Conservation (phyloP, 1,140 invertebrate genomes). For the Platyscapa corneri region DNA sequence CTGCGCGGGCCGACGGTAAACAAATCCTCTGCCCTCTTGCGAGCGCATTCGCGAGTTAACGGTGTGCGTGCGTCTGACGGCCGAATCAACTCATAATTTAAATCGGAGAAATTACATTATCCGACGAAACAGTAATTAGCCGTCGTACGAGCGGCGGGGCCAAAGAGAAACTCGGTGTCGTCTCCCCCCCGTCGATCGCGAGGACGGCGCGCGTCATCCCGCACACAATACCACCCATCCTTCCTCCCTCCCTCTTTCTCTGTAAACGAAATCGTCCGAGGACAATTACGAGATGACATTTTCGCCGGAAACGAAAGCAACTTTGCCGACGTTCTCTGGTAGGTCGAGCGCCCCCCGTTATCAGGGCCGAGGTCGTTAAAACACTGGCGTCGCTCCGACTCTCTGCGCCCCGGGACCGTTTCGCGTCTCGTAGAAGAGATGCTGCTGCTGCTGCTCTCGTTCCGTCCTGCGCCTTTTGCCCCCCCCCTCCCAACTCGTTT, state of each 20-base stretch:
- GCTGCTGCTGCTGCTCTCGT: too few species aligned
- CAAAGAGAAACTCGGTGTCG: constrained; percentile 2
- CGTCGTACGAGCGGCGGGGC: not conserved
- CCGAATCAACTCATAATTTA: not conserved
- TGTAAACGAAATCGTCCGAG: not conserved
- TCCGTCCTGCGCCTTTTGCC: too few species aligned
- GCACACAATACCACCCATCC: too few species aligned
- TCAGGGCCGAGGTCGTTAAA: not conserved
- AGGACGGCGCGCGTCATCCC: not conserved
- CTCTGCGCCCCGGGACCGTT: not conserved
- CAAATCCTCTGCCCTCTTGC: too few species aligned
- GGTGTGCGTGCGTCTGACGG: too few species aligned
- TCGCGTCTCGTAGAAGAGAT: too few species aligned
- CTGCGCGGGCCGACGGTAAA: too few species aligned
- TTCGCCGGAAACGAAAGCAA: not conserved
- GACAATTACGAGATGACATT: constrained; percentile 16
- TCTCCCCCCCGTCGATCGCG: not conserved
- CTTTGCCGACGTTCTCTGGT: not conserved
- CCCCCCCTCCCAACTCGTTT: not conserved
- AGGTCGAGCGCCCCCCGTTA: too few species aligned
- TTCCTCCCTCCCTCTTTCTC: too few species aligned
- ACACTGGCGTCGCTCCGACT: too few species aligned
- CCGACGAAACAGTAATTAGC: not conserved
- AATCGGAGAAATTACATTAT: not conserved
- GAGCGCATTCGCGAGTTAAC: too few species aligned